These are phyloP conservation scores for Excalfactoria chinensis DNA, from an alignment of 2,113 vertebrate species.

Conservation along the genomic window DNA sequence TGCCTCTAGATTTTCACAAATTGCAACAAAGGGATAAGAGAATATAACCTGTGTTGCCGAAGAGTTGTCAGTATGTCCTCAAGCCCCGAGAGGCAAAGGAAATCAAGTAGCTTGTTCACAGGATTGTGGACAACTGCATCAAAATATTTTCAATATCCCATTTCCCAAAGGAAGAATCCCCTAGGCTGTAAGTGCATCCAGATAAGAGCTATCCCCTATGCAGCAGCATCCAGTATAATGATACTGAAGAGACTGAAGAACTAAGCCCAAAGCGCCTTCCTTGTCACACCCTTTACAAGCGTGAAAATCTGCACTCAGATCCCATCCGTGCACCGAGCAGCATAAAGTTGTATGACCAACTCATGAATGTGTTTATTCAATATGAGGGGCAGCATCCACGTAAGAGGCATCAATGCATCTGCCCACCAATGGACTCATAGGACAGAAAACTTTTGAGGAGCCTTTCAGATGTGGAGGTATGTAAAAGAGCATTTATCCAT, in stretches of 20 bases:
- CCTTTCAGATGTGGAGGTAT: background rate
- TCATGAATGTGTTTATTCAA: background rate
- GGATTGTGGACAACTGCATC: background rate
- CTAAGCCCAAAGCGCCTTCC: background rate
- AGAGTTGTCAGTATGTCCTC: background rate
- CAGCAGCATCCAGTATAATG: background rate
- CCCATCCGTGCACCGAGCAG: background rate
- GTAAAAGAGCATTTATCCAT: background rate
- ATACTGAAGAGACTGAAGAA: background rate
- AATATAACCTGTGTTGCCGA: background rate
- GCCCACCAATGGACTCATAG: background rate
- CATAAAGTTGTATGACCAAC: background rate
- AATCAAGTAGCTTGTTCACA: background rate
- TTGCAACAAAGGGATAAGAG: background rate
- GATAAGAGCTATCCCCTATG: background rate
- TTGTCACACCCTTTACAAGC: background rate
- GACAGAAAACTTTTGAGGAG: background rate
- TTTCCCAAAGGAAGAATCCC: background rate
- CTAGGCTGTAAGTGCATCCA: background rate
- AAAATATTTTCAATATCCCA: background rate
- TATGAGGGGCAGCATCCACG: accelerated
- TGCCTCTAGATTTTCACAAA: background rate
- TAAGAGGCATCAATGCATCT: accelerated
- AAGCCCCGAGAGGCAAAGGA: background rate
- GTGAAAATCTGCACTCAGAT: background rate